Evolutionary conservation across 2,113 vertebrate species (phyloP).

Genomic region (Dryoscopus gambensis): DNA sequence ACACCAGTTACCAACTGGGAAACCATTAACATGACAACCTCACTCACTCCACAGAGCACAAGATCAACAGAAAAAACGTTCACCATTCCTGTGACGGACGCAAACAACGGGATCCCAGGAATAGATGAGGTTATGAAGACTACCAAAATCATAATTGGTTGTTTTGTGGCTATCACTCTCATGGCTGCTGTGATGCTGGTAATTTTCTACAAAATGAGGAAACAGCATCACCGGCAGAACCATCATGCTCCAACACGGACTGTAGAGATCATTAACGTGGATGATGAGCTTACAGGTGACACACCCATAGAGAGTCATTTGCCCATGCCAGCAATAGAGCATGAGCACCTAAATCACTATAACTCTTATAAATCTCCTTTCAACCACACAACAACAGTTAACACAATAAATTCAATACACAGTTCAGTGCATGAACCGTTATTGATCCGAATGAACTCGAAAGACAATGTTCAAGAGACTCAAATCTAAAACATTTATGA

Average conservation of each 20-base stretch:
- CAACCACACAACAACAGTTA: conserved; percentile 93
- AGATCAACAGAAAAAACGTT: conserved; percentile 91
- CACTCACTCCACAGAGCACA: conserved; percentile 85
- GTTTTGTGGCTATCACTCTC: conserved; percentile 98
- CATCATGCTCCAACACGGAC: conserved; percentile 93
- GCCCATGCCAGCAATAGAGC: conserved; percentile 93
- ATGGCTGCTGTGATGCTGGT: conserved; percentile 99
- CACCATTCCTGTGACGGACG: conserved; percentile 89
- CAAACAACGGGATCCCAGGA: conserved; percentile 85
- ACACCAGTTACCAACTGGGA: conserved; percentile 90
- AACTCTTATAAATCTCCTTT: conserved; percentile 96
- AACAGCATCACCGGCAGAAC: conserved; percentile 97
- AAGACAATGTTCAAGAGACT: conserved; percentile 99
- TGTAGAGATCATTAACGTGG: conserved; percentile 98
- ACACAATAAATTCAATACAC: conserved; percentile 99
- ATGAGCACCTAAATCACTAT: conserved; percentile 98
- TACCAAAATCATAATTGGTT: conserved; percentile 99
- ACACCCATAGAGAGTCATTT: conserved; percentile 94
- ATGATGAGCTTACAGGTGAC: conserved; percentile 94
- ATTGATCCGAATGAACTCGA: conserved; percentile 98
- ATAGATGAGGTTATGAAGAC: conserved; percentile 99
- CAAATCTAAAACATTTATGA: conserved; percentile 88
- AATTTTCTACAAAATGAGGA: conserved; percentile 99
- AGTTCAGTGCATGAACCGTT: conserved; percentile 99
- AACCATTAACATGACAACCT: conserved; percentile 86